Evolutionary conservation across 2,888 invertebrate species (phyloP), one percentile per base, ranked within the genome.

Genomic region (Drosophila buzzatii): DNA sequence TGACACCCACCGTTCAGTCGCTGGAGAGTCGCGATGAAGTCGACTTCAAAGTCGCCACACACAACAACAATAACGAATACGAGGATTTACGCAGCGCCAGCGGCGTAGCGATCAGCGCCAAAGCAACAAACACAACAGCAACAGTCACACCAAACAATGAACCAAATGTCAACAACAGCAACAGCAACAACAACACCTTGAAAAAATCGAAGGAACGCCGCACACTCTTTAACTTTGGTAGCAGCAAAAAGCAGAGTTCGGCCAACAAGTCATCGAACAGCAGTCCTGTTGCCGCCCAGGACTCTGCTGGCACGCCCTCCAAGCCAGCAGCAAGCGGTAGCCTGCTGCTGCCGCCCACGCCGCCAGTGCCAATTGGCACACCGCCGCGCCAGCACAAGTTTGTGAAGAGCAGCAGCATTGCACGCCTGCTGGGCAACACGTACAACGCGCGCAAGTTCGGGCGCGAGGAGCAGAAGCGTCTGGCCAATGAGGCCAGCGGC

Each of bases 371-470:
- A 1, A 90, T 91, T 68, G 86, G 87, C n/a, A 90, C 91, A 44
- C 90, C 92, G 23, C 82, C 89, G 39, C 72, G 91, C 12, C 82
- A 89, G 59, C 90, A 92, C 72, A 92, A 92, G 77, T 92, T 93
- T 56, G 92, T 91, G 5, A 93, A 93, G 78, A 92, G 92, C 75
- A 91, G 91, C 66, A 93, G 93, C 41, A 86, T 93, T 63, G 92
- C 93, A 3, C 90, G 93, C 2, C 67, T 93, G 10, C 83, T 93
- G 58, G 93, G 93, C 58, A 93, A 92, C 72, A 93, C 92, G 3
- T 93, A 93, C 74, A 93, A 91, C 76, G 92, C 93, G 3, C 92
- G 92, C 70, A 93, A 92, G 68, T 90, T 91, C 45, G 93, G 93
- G 67, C 92, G 90, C 47, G 89, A 92, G 64, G 91, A 92, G 31